Conservation (phyloP, 2,888 invertebrate species). For the Caenorhabditis sp. region DNA sequence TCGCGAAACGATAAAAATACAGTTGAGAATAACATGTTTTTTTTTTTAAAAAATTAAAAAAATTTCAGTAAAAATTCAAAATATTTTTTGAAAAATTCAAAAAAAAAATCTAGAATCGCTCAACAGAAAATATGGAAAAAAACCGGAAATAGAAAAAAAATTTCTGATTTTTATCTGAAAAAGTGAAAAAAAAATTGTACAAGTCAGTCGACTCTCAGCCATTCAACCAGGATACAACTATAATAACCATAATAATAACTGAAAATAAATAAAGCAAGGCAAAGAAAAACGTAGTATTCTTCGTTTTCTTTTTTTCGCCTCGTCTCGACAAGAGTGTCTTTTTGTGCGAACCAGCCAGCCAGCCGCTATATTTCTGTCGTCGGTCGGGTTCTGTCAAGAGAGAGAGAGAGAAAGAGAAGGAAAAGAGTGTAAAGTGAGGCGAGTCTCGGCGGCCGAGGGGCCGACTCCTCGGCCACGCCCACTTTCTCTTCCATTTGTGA, state of each 20-base stretch:
- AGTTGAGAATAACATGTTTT: too few species aligned
- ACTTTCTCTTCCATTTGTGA: conserved; percentile 12
- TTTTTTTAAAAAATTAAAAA: neutral
- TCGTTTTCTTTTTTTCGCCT: too few species aligned
- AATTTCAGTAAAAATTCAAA: too few species aligned
- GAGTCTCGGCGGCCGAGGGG: neutral
- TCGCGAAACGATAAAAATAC: too few species aligned
- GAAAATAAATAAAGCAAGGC: too few species aligned
- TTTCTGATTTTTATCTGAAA: neutral
- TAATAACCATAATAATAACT: neutral
- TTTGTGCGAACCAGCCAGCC: too few species aligned
- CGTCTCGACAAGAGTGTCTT: neutral
- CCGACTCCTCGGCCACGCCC: conserved; percentile 5
- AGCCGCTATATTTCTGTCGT: neutral
- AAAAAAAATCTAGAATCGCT: too few species aligned
- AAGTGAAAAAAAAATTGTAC: neutral
- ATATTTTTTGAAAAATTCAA: too few species aligned
- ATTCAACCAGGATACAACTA: neutral
- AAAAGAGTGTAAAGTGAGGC: conserved; percentile 2
- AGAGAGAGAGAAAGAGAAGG: too few species aligned
- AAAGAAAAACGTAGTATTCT: neutral
- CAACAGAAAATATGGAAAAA: too few species aligned
- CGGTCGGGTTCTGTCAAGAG: neutral
- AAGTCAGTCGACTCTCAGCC: too few species aligned
- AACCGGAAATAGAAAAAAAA: too few species aligned